Base-by-base conservation (phyloP, 2,797 vertebrate species). In the Brotogeris chrysoptera region DNA sequence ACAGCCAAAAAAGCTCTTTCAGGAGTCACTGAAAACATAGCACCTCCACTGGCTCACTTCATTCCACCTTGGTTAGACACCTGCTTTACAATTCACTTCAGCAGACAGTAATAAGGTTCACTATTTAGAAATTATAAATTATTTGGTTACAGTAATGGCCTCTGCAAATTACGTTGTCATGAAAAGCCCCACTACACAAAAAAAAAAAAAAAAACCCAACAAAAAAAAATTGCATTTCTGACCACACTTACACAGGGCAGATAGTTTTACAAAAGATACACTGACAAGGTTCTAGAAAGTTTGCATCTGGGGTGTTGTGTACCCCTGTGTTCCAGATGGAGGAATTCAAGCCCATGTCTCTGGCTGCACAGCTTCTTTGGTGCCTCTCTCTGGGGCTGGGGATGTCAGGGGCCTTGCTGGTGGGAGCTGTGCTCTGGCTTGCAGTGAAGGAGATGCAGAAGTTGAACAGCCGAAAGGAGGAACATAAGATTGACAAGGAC, bases 361-460 rank as follows among this genome's bases (percentile, higher is more conserved):
- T 41, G 41, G 6, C 17, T 59, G 38, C 28, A 59, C 4, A 15
- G 57, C 15, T 36, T 59, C 34, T 11, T 16, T 36, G 34, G 34
- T 11, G 23, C 23, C 57, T 25, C 34, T 59, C 57, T 15, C 34
- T 59, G 23, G 23, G 15, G 10, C 23, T 36, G 57, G 7, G n/a
- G 38, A 44, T 1, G 2, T 43, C 9, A 46, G 30, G 32, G 15
- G 23, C 20, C 21, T 69, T 0, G 0, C 47, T 34, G 13, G 25
- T 74, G 38, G 68, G 16, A 63, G 27, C 18, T 57, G 39, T 36
- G 25, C 57, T 63, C 55, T 74, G 55, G 16, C 8, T 64, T 59
- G 43, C 3, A 0, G 25, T 30, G 49, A 52, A 60, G 55, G 10
- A 76, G 27, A 46, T 65, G 14, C 19, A 65, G 20, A 5, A 30